Conservation (phyloP, 2,113 vertebrate species). For the Collichthys lucidus region DNA sequence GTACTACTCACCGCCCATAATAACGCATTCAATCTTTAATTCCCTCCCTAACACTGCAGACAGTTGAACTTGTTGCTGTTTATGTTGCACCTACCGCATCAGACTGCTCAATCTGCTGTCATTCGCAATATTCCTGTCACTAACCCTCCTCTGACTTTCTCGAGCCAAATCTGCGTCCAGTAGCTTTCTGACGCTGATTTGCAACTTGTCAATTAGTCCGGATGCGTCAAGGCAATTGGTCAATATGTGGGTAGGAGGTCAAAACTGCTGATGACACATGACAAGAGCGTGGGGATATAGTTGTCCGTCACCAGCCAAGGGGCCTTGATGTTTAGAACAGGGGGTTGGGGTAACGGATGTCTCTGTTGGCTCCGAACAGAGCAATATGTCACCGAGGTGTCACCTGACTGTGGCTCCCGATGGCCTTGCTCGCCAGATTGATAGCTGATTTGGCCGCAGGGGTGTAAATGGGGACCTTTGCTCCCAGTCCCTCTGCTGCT, state of each 20-base stretch:
- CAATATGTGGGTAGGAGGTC: constrained; percentile 53
- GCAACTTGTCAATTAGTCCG: constrained; percentile 54
- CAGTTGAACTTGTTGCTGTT: constrained; percentile 49
- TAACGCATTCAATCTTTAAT: constrained; percentile 23
- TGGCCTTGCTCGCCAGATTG: constrained; percentile 77
- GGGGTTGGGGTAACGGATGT: constrained; percentile 53
- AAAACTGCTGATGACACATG: constrained; percentile 58
- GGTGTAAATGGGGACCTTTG: constrained; percentile 77
- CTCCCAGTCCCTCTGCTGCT: constrained; percentile 48
- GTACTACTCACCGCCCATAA: neutral
- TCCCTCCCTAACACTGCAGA: constrained; percentile 19
- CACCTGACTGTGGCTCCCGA: constrained; percentile 63
- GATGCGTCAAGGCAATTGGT: constrained; percentile 50
- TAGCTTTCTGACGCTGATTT: constrained; percentile 40
- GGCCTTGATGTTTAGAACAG: constrained; percentile 68
- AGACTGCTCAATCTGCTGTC: constrained; percentile 56
- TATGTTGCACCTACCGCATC: constrained; percentile 46
- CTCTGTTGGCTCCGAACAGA: constrained; percentile 56
- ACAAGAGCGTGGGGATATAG: constrained; percentile 53
- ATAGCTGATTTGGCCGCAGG: constrained; percentile 73
- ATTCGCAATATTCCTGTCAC: constrained; percentile 30
- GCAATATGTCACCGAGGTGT: constrained; percentile 70
- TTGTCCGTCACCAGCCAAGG: constrained; percentile 61
- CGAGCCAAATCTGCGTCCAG: constrained; percentile 24
- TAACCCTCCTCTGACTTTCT: constrained; percentile 31